phyloP scores from a whole-genome alignment of 2,113 vertebrate species.

The Cyanoderma ruficeps region DNA sequence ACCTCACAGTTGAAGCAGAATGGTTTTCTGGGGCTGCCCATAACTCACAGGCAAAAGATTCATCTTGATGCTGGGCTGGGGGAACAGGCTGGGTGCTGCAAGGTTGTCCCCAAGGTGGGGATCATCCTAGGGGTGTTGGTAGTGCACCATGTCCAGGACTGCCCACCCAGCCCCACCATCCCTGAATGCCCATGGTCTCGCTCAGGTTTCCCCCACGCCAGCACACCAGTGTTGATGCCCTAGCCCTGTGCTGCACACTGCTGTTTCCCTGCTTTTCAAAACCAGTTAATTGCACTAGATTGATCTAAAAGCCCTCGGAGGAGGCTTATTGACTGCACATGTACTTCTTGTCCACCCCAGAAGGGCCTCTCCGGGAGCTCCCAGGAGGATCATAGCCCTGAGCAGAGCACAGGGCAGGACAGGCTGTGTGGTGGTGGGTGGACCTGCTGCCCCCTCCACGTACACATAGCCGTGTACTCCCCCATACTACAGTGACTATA shows the following conservation, averaged over 20 bases:
- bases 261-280: not conserved
- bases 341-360: not conserved
- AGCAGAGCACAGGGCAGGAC: not conserved
- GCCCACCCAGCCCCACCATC: not conserved
- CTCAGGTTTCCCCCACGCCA: fast-evolving
- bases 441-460: not conserved
- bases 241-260: fast-evolving
- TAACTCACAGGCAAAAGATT: not conserved
- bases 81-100: not conserved
- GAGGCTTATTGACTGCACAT: not conserved
- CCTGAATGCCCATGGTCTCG: fast-evolving
- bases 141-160: not conserved
- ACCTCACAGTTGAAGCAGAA: not conserved
- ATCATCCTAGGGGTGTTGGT: fast-evolving
- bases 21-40: not conserved
- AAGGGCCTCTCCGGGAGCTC: not conserved
- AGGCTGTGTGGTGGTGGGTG: not conserved
- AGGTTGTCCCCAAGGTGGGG: not conserved
- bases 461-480: too few species aligned
- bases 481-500: not conserved
- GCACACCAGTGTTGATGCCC: fast-evolving
- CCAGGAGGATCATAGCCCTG: too few species aligned
- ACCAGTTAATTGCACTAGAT: not conserved
- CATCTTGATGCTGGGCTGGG: not conserved
- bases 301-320: not conserved